These are phyloP conservation scores for Myotis pilosus DNA, from an alignment of 2,797 vertebrate species.

Conservation along the genomic window DNA sequence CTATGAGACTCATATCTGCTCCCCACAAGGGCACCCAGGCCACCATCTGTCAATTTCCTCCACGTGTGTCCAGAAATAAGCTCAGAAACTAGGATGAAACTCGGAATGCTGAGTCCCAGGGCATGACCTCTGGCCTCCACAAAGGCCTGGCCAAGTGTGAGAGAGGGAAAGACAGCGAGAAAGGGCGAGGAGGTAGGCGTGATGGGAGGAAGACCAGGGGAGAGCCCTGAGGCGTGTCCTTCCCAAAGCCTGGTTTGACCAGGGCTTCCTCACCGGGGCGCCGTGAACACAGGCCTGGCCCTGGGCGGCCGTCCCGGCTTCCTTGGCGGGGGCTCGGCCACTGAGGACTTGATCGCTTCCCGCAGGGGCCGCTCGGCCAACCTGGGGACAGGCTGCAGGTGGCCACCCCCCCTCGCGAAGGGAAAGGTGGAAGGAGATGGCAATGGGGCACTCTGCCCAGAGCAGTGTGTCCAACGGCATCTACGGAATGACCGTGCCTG, in stretches of 20 bases:
- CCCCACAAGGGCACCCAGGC: background rate
- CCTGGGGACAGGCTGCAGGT: background rate
- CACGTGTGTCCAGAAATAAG: background rate
- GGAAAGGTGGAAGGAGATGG: background rate
- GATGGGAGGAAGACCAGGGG: background rate
- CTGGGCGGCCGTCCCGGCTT: background rate
- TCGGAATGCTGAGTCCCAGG: background rate
- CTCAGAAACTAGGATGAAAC: background rate
- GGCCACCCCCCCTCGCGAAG: background rate
- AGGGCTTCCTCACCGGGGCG: background rate
- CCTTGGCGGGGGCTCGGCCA: background rate
- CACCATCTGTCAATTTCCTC: background rate
- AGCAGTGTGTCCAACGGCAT: background rate
- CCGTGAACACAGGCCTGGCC: background rate
- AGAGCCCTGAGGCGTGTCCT: background rate
- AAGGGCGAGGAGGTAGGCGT: background rate
- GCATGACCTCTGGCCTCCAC: constrained; percentile 4
- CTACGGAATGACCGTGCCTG: background rate
- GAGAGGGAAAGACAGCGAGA: too few species aligned
- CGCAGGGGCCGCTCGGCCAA: background rate
- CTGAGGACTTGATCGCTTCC: background rate
- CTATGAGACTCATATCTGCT: background rate
- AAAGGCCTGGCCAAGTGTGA: background rate
- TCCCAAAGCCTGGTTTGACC: background rate
- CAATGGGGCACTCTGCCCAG: background rate